Evolutionary conservation across 2,888 invertebrate species (phyloP), one percentile per base, ranked within the genome.

Genomic region (Drosophila atroscutellata): DNA sequence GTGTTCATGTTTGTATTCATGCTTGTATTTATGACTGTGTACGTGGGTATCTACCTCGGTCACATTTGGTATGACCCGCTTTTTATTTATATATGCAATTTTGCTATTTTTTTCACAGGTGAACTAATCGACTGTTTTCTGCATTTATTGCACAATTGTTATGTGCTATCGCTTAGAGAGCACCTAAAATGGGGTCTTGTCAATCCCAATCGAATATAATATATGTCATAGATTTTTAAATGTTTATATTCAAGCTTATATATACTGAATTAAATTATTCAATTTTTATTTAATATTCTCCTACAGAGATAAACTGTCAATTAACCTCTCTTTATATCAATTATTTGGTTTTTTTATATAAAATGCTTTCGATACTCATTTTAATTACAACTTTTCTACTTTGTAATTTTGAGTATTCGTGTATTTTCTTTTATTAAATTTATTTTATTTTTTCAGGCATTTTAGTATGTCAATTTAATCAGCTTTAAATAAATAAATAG

Each of bases 1-100:
- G 6, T 58, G 24, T 39, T 28, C 26, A 32, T 51, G n/a, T 57
- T 30, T 64, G 15, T 20, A 20, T 36, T 11, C 50, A 18, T 51
- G 36, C 18, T 4, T 49, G 5, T 58, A 7, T 36, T 37, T 39
- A 5, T 20, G 39, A 18, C 42, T 56, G 45, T 51, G 18, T 30
- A 9, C 34, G 18, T 54, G 32, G 36, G 26, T 56, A 13, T 59
- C 20, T 54, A 34, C 32, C 42, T 62, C 58, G 70, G 70, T 58
- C 75, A 56, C 84, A 83, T 84, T 70, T 77, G 74, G 69, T 69
- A 65, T 75, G 80, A 65, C 65, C 80, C 50, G 57, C 54, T 75
- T 63, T 70, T 86, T 76, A 82, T 82, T 77, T 84, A 83, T 87
- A 84, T 87, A 87, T 87, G 59, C 67, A 81, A 78, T 87, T 81